Conservation (phyloP, 2,888 invertebrate species). For the Campoplex capitator region DNA sequence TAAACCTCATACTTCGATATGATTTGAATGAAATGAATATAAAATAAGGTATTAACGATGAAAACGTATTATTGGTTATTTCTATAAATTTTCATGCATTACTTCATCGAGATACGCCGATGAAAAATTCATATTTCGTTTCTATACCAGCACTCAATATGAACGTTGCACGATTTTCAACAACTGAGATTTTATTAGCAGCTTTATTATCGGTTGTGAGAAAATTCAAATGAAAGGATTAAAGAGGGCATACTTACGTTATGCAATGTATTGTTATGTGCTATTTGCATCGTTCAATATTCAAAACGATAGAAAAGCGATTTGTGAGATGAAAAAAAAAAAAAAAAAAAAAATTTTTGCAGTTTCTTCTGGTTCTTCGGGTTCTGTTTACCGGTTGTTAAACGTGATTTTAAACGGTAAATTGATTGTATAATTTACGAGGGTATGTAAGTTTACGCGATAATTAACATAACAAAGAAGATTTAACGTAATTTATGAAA, state of each 20-base stretch:
- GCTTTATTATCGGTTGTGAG: neutral
- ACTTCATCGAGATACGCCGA: neutral
- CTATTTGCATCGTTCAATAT: neutral
- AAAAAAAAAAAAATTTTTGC: neutral
- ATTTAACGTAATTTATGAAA: too few species aligned
- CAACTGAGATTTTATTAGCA: neutral
- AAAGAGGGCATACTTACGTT: neutral
- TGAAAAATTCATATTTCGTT: neutral
- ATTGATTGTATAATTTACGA: too few species aligned
- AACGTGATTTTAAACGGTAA: too few species aligned
- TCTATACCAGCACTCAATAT: neutral
- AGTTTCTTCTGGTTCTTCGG: neutral
- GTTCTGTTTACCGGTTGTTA: too few species aligned
- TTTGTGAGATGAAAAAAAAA: neutral
- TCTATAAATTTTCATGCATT: neutral
- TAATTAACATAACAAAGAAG: too few species aligned
- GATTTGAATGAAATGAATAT: neutral
- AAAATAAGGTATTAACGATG: neutral
- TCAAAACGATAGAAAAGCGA: neutral
- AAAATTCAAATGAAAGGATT: neutral
- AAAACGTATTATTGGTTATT: neutral
- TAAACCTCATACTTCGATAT: neutral
- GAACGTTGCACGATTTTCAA: neutral
- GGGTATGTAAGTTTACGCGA: too few species aligned
- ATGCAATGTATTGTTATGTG: neutral